These are phyloP conservation scores for Epistrophella euchroma DNA, from an alignment of 2,888 invertebrate species.

Conservation along the genomic window DNA sequence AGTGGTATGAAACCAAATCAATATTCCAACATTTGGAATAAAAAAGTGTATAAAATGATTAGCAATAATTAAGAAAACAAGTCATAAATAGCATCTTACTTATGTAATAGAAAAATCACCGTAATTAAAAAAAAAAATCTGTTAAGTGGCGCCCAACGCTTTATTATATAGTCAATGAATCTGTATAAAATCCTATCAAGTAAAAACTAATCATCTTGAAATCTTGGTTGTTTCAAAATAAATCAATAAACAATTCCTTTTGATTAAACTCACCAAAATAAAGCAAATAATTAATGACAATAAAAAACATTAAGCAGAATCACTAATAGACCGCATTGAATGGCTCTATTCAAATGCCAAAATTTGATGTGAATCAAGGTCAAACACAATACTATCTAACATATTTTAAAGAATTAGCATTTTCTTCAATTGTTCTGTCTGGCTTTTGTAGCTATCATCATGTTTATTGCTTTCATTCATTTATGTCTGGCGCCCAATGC, in stretches of 20 bases:
- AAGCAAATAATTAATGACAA: neutral
- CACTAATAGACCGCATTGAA: neutral
- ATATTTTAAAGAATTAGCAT: constrained; percentile 29
- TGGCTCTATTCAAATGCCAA: neutral
- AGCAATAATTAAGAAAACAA: no score
- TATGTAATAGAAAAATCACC: no score
- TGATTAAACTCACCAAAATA: neutral
- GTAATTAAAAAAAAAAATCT: neutral
- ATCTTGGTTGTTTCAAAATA: no score
- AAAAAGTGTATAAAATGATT: no score
- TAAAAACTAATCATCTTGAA: neutral
- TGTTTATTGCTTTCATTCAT: constrained; percentile 25
- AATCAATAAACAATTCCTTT: neutral
- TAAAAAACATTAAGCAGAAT: neutral
- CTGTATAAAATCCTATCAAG: neutral
- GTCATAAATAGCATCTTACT: no score
- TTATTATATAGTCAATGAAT: neutral
- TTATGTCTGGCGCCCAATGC: constrained; percentile 36
- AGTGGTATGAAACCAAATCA: no score
- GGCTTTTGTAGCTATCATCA: constrained; percentile 26
- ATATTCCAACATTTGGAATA: no score
- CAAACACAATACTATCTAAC: constrained; percentile 11
- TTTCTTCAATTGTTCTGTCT: constrained; percentile 16
- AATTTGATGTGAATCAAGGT: constrained; percentile 12
- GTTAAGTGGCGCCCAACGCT: constrained; percentile 24